Evolutionary conservation across 2,888 invertebrate species (phyloP), one percentile per base, ranked within the genome.

Genomic region (Lasioglossum pauxillum): DNA sequence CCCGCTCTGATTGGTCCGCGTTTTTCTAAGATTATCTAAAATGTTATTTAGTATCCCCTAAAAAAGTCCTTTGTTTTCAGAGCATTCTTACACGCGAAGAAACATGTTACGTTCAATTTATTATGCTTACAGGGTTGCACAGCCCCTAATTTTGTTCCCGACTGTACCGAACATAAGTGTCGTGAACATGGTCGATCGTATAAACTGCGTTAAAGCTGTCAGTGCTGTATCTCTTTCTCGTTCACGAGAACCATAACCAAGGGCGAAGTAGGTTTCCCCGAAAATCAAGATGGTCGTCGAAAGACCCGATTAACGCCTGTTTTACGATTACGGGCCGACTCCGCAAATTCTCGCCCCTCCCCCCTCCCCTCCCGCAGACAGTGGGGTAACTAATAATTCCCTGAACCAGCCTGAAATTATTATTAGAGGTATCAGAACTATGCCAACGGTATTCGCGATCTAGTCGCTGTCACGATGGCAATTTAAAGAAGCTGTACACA

Each of bases 401-500:
- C 57, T 57, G 57, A 27, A 38, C 7, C 73, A 14, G n/a, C 57
- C 67, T 64, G 38, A 31, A 82, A 84, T 73, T 57, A 71, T 84
- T 57, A 64, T 75, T 71, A 78, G 75, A 31, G 44, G 60, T 80
- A 67, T 75, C 69, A 80, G 69, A 75, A 69, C 49, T 72, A 78
- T 53, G 49, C 53, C 53, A 53, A 41, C 44, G 44, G 75, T 78
- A 84, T 84, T 81, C 81, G 78, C 86, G 75, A 84, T 80, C 57
- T n/a, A 10, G 67, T 69, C n/a, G 74, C n/a, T 23, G 41, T 77
- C 44, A n/a, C 75, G 38, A 38, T 5, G 31, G 64, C 75, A 69
- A 84, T 76, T 79, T 77, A 74, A 85, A 78, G 85, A 87, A 77
- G 72, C 53, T 57, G 49, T 75, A 38, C 8, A 38, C 72, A 16